Evolutionary conservation across 2,797 vertebrate species (phyloP).

Genomic region (Lepilemur septentrionalis): DNA sequence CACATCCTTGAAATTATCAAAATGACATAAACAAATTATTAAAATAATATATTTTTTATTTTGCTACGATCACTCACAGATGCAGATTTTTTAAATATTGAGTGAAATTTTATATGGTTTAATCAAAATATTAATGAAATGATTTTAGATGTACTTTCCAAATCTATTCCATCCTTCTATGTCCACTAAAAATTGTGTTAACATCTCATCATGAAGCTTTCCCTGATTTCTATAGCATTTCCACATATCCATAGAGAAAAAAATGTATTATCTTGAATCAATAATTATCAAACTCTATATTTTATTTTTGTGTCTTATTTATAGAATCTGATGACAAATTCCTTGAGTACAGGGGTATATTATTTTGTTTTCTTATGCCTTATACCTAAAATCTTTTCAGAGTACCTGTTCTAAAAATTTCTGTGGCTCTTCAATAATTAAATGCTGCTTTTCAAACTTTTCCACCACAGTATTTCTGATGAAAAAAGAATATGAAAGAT

Average conservation of each 20-base stretch:
- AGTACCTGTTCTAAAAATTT: not conserved
- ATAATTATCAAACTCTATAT: not conserved
- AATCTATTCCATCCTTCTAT: not conserved
- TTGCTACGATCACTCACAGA: not conserved
- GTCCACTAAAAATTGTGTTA: not conserved
- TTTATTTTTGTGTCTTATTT: not conserved
- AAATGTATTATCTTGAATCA: not conserved
- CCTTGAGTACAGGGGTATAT: not conserved
- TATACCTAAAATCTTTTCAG: not conserved
- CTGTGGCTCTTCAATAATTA: not conserved
- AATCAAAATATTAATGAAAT: not conserved
- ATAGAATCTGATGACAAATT: not conserved
- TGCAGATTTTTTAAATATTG: not conserved
- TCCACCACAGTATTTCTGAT: not conserved
- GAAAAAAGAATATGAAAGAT: not conserved
- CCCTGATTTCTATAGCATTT: not conserved
- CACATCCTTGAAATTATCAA: not conserved
- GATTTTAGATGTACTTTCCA: not conserved
- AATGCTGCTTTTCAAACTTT: not conserved
- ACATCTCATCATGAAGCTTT: not conserved
- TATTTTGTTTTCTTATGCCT: not conserved
- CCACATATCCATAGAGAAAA: not conserved
- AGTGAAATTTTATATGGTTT: not conserved
- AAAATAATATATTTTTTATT: not conserved
- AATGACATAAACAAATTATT: not conserved